A percentile compares a stretch with the other conserved stretches of the same genome.
Evolutionary conservation across 1,140 invertebrate species (phyloP).

Genomic region (Cydia amplana): DNA sequence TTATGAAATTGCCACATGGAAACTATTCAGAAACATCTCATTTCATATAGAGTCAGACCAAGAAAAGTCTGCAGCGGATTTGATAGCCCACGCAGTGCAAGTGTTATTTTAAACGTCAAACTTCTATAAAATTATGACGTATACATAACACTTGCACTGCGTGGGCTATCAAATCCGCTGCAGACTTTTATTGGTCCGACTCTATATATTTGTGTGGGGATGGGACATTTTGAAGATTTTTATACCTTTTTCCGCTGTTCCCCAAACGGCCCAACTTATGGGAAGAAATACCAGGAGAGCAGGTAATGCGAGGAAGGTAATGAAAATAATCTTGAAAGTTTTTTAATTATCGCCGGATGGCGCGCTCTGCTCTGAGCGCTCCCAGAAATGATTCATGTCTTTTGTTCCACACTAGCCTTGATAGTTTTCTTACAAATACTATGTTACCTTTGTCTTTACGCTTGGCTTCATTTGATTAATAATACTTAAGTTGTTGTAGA

Average conservation of each 20-base stretch:
- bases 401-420: slow-evolving; percentile 1
- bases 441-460: slow-evolving; percentile 19
- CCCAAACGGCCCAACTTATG: slow-evolving; percentile 38
- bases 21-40: no score
- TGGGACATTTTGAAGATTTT: no score
- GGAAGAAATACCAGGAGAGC: slow-evolving; percentile 29
- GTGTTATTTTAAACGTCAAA: no score
- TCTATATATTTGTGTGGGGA: no score
- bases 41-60: no score
- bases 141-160: no score
- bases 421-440: slow-evolving; percentile 15
- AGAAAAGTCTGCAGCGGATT: no score
- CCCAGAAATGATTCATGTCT: slow-evolving; percentile 17
- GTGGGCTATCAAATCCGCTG: no score
- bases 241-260: not conserved
- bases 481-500: not conserved
- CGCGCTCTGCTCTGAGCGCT: not conserved
- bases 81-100: no score
- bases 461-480: slow-evolving; percentile 5
- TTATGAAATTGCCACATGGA: no score
- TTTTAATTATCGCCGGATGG: slow-evolving; percentile 53
- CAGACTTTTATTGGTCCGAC: no score
- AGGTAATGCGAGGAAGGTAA: slow-evolving; percentile 42
- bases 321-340: slow-evolving; percentile 62
- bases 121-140: no score